Evolutionary conservation across 1,140 invertebrate genomes (phyloP).

Genomic region (Neodiprion fabricii): DNA sequence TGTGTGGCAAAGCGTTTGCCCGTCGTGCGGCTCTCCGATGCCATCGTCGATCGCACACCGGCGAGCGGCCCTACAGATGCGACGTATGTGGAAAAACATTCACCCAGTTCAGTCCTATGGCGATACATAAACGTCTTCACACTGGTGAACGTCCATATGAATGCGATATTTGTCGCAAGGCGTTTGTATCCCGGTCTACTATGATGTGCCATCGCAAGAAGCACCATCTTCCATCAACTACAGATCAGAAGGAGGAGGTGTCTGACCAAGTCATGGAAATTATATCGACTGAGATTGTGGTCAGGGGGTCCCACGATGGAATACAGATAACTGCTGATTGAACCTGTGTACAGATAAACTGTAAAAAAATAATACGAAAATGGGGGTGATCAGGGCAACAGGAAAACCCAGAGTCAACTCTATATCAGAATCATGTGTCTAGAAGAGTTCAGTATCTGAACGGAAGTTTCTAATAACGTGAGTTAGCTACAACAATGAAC

Average conservation of each 20-base stretch:
- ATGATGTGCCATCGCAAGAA: slow-evolving; percentile 69
- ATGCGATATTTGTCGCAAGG: slow-evolving; percentile 74
- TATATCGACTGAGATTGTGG: slow-evolving; percentile 30
- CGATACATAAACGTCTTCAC: slow-evolving; percentile 70
- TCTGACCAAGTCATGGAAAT: slow-evolving; percentile 23
- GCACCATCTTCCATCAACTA: slow-evolving; percentile 45
- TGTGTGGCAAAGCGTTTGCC: slow-evolving; percentile 74
- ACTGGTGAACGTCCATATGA: slow-evolving; percentile 83
- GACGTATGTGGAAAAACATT: slow-evolving; percentile 71
- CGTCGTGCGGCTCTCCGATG: slow-evolving; percentile 72
- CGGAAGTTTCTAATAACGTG: too few relatives aligned
- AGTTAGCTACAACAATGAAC: too few relatives aligned
- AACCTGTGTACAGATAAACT: neutral
- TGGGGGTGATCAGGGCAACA: too few relatives aligned
- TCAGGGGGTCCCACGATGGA: slow-evolving; percentile 31
- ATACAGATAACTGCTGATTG: slow-evolving; percentile 37
- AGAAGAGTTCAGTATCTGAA: too few relatives aligned
- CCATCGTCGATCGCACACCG: slow-evolving; percentile 73
- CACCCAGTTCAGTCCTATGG: slow-evolving; percentile 70
- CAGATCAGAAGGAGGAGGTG: slow-evolving; percentile 17
- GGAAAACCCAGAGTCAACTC: too few relatives aligned
- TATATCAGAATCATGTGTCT: too few relatives aligned
- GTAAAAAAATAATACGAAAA: too few relatives aligned
- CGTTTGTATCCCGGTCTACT: slow-evolving; percentile 66
- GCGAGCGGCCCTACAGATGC: slow-evolving; percentile 72